Evolutionary conservation across 2,797 vertebrate genomes (phyloP).

Genomic region (Muscicapa comitata): DNA sequence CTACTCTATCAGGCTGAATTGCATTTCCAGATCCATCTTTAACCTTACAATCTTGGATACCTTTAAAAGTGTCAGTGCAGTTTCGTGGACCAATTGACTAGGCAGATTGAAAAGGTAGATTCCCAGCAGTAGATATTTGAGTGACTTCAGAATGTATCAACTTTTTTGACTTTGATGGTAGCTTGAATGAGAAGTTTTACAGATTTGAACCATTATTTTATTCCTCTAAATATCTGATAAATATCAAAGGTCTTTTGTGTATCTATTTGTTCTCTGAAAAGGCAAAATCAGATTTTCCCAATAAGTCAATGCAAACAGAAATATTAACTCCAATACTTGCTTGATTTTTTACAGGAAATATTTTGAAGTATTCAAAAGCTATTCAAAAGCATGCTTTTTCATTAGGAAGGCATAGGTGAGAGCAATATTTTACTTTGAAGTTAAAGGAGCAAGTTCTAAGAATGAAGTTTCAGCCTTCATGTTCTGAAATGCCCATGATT

Average conservation of each 20-base stretch:
- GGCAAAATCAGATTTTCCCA: background rate
- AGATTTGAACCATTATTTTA: background rate
- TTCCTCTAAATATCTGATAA: background rate
- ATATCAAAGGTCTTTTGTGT: background rate
- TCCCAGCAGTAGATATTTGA: background rate
- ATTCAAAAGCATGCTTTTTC: background rate
- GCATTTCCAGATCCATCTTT: background rate
- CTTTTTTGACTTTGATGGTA: background rate
- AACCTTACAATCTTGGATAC: background rate
- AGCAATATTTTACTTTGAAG: background rate
- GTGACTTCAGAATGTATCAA: background rate
- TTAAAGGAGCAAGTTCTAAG: background rate
- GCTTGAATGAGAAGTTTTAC: background rate
- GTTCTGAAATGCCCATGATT: background rate
- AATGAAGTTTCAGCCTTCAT: background rate
- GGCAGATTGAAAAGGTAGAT: background rate
- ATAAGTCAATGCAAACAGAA: background rate
- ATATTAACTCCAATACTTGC: fast-evolving
- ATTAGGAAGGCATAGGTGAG: fast-evolving
- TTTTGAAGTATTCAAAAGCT: background rate
- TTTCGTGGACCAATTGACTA: background rate
- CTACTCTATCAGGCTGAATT: background rate
- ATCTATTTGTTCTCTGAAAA: background rate
- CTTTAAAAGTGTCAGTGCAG: background rate
- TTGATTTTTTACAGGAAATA: background rate